Evolutionary conservation across 2,888 invertebrate genomes (phyloP).

Genomic region (Xiphydria camelus): DNA sequence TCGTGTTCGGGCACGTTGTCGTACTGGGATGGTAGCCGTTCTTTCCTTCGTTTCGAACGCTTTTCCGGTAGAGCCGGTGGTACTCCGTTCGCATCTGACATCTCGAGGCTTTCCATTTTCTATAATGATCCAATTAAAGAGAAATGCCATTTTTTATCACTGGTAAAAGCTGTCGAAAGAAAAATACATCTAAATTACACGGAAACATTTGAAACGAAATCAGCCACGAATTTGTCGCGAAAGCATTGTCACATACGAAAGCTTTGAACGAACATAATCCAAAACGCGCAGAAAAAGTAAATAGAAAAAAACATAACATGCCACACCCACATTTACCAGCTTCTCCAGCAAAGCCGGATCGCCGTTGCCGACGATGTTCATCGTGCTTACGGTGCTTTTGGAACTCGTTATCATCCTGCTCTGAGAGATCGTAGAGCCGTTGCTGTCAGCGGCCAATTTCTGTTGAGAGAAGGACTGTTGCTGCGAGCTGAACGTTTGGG

Average conservation of each 20-base stretch:
- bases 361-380: conserved; percentile 39
- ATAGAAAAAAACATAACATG: conserved; percentile 26
- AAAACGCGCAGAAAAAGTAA: conserved; percentile 14
- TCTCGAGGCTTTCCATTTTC: no score
- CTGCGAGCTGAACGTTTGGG: conserved; percentile 49
- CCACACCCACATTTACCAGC: conserved; percentile 51
- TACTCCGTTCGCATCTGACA: conserved; percentile 39
- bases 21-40: conserved; percentile 70
- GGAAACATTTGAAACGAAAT: no score
- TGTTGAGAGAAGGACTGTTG: conserved; percentile 49
- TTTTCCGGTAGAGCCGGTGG: conserved; percentile 71
- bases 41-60: conserved; percentile 60
- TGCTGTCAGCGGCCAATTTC: conserved; percentile 45
- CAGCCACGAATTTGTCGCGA: not conserved
- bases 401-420: conserved; percentile 43
- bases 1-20: conserved; percentile 69
- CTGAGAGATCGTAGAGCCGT: conserved; percentile 48
- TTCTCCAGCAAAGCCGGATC: conserved; percentile 48
- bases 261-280: conserved; percentile 6
- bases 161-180: no score
- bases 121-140: no score
- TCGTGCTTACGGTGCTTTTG: conserved; percentile 44
- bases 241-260: not conserved
- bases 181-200: no score
- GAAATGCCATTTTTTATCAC: no score